phyloP scores from a whole-genome alignment of 2,113 vertebrate species.

The Pachycephala philippinensis region DNA sequence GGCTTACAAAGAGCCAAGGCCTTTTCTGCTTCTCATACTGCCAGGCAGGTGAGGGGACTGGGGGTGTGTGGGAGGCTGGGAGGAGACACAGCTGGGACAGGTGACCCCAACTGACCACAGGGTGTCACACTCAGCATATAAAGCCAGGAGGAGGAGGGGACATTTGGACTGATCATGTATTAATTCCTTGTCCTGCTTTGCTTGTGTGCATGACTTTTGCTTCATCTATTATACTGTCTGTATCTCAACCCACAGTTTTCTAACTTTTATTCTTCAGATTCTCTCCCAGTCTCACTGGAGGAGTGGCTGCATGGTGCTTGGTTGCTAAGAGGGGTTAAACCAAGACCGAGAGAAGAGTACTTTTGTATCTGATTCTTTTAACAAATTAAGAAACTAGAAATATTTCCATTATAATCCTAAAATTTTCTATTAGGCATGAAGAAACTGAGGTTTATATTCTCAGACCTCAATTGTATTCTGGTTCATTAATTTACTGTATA shows the following conservation, averaged over 20 bases:
- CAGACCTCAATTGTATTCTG: background rate
- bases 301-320: background rate
- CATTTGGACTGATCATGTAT: rapidly evolving
- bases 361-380: background rate
- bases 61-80: background rate
- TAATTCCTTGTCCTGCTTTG: background rate
- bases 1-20: background rate
- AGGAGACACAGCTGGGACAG: background rate
- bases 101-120: background rate
- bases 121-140: background rate
- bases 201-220: background rate
- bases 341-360: background rate
- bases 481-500: background rate
- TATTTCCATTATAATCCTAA: background rate
- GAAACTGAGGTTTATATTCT: background rate
- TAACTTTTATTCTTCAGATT: background rate
- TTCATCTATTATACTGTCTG: background rate
- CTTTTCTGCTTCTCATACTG: background rate
- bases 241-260: background rate
- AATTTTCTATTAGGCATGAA: background rate
- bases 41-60: background rate
- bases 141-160: background rate
- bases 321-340: background rate
- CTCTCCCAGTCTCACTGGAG: background rate
- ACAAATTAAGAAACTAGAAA: background rate